Evolutionary conservation across 2,797 vertebrate species (phyloP).

Genomic region (Thunnus albacares): DNA sequence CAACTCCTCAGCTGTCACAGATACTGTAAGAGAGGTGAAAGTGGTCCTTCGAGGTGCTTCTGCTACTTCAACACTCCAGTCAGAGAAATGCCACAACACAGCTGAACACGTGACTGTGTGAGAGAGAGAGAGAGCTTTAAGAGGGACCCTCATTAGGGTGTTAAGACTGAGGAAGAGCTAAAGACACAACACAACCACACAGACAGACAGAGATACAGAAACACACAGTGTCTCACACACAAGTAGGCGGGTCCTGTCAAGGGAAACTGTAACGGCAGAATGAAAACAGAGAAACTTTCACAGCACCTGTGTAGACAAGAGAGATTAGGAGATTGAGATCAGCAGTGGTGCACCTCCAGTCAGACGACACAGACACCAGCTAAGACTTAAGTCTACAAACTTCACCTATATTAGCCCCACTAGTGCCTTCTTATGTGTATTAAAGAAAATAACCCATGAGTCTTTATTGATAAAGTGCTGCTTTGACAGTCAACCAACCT

Average conservation of each 20-base stretch:
- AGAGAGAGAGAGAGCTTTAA: too few relatives aligned
- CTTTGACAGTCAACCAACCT: background rate
- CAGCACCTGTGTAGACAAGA: constrained; percentile 61
- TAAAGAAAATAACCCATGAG: background rate
- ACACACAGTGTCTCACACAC: constrained; percentile 11
- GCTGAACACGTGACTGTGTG: constrained; percentile 1
- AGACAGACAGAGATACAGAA: constrained; percentile 48
- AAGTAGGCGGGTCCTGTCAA: constrained; percentile 2
- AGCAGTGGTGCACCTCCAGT: background rate
- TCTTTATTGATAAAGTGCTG: background rate
- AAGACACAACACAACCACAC: constrained; percentile 70
- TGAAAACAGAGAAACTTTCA: constrained; percentile 50
- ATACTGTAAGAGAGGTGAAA: constrained; percentile 29
- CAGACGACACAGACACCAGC: background rate
- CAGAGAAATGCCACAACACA: constrained; percentile 37
- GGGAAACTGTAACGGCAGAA: constrained; percentile 60
- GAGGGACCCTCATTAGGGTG: constrained; percentile 49
- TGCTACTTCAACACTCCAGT: constrained; percentile 5
- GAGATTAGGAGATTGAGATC: constrained; percentile 46
- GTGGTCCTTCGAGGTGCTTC: constrained; percentile 23
- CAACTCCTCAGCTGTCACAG: constrained; percentile 13
- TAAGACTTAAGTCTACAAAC: background rate
- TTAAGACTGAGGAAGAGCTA: constrained; percentile 58
- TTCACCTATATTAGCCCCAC: background rate
- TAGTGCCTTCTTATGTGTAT: background rate